Evolutionary conservation across 2,797 vertebrate species (phyloP).

Genomic region (Danio aesculapii): DNA sequence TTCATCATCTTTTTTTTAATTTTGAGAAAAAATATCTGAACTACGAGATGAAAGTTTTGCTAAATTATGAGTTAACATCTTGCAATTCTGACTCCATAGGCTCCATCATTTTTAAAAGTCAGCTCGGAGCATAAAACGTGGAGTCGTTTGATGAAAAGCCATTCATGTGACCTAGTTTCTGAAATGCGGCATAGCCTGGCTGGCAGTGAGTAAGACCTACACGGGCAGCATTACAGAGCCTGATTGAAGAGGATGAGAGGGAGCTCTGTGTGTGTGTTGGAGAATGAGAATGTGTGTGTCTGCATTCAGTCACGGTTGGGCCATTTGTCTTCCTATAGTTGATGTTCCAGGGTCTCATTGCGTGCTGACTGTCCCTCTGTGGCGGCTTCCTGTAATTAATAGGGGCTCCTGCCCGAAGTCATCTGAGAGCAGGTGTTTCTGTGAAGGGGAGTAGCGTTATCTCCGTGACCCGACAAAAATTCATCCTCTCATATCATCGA

Average conservation of each 20-base stretch:
- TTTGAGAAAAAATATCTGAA: too few relatives aligned
- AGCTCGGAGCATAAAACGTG: slow-evolving; percentile 74
- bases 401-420: slow-evolving; percentile 73
- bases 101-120: slow-evolving; percentile 61
- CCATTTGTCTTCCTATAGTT: slow-evolving; percentile 73
- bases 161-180: slow-evolving; percentile 55
- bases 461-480: slow-evolving; percentile 57
- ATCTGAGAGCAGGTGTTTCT: slow-evolving; percentile 73
- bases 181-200: slow-evolving; percentile 43
- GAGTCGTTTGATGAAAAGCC: slow-evolving; percentile 73
- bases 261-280: slow-evolving; percentile 36
- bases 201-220: slow-evolving; percentile 62
- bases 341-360: slow-evolving; percentile 73
- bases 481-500: slow-evolving; percentile 50
- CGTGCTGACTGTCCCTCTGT: slow-evolving; percentile 67
- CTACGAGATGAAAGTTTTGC: too few relatives aligned
- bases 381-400: slow-evolving; percentile 80
- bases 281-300: slow-evolving; percentile 67
- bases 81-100: neutral
- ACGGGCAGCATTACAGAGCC: slow-evolving; percentile 69
- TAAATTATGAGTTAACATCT: too few relatives aligned
- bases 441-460: slow-evolving; percentile 62
- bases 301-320: slow-evolving; percentile 66
- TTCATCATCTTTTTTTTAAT: too few relatives aligned
- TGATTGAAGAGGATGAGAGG: slow-evolving; percentile 70